phyloP scores from a whole-genome alignment of 2,797 vertebrate species.

The Chlorospingus flavigularis region DNA sequence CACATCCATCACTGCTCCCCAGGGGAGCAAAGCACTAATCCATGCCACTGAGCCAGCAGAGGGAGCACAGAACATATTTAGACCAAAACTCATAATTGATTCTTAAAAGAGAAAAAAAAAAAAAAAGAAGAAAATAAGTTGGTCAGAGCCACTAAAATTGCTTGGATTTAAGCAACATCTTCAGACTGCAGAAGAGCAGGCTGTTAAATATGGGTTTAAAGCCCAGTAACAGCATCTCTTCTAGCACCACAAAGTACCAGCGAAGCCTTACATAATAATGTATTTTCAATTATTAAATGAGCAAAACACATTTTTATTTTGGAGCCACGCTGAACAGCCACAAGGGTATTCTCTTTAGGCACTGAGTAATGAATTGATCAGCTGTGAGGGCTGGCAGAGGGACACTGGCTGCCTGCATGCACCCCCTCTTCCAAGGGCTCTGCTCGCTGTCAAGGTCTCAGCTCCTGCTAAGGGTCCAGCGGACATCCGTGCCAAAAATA shows the following conservation, averaged over 20 bases:
- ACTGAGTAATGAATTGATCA: constrained; percentile 68
- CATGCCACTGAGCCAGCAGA: not conserved
- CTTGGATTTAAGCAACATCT: not conserved
- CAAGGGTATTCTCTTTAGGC: constrained; percentile 34
- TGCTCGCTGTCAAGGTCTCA: constrained; percentile 71
- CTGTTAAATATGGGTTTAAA: not conserved
- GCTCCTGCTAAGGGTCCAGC: constrained; percentile 75
- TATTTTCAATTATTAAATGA: constrained; percentile 58
- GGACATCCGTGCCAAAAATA: constrained; percentile 72
- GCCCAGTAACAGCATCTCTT: not conserved
- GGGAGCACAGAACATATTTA: constrained; percentile 26
- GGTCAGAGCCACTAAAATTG: not conserved
- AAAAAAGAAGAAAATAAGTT: not conserved
- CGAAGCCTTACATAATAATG: not conserved
- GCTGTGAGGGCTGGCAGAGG: constrained; percentile 52
- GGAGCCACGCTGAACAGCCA: constrained; percentile 3
- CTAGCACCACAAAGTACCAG: not conserved
- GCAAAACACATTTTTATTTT: constrained; percentile 41
- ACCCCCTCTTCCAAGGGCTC: constrained; percentile 67
- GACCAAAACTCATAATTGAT: not conserved
- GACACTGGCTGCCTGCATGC: constrained; percentile 72
- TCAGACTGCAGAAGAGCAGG: not conserved
- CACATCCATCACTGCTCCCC: not conserved
- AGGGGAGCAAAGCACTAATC: not conserved
- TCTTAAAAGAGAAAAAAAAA: not conserved